Percentiles rank a stretch among this genome's conserved stretches.
phyloP scores from a whole-genome alignment of 2,113 vertebrate genomes.

The Pionites leucogaster region DNA sequence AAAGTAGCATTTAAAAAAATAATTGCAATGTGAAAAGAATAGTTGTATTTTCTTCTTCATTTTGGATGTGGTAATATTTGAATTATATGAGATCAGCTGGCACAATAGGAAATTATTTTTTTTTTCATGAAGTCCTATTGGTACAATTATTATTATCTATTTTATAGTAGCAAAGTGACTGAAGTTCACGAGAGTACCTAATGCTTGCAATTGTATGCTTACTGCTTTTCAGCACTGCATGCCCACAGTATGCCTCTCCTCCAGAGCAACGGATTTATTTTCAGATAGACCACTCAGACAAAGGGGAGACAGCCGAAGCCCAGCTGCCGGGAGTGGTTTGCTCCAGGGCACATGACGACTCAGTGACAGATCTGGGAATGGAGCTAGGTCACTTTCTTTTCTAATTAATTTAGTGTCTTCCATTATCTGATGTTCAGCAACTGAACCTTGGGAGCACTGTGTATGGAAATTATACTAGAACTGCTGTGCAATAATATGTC shows the following conservation, averaged over 20 bases:
- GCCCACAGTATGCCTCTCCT: fast-evolving
- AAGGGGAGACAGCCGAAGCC: background rate
- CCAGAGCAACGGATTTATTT: background rate
- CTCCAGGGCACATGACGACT: background rate
- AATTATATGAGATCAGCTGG: background rate
- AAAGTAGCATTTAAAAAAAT: background rate
- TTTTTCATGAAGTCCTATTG: background rate
- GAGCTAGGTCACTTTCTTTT: constrained; percentile 8
- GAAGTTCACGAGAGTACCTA: background rate
- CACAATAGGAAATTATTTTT: background rate
- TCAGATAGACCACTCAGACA: background rate
- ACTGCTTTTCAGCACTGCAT: background rate
- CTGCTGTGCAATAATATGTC: background rate
- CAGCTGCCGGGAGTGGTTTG: background rate
- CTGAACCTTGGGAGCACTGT: background rate
- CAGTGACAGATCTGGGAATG: background rate
- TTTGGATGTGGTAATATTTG: background rate
- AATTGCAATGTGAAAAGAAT: background rate
- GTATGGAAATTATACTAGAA: background rate
- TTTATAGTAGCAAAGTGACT: background rate
- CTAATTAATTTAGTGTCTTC: constrained; percentile 13
- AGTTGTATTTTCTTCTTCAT: background rate
- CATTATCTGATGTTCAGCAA: background rate
- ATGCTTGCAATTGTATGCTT: background rate
- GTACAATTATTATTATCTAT: background rate